Base-by-base conservation (phyloP, 2,888 invertebrate genomes). In the Bellardia bayeri region DNA sequence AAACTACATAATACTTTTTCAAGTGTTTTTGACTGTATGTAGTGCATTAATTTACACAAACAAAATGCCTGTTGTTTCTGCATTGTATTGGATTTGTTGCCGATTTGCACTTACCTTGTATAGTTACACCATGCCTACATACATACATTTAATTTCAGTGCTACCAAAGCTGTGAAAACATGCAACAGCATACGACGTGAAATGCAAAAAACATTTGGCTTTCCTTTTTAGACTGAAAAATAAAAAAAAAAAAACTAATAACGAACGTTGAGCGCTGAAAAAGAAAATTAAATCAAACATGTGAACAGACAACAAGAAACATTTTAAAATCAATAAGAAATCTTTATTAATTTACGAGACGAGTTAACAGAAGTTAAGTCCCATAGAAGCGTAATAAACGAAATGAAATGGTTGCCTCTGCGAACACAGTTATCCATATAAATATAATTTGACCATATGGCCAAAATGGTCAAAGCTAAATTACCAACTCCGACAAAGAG, bases 241-340 rank as follows among this genome's bases (percentile, higher is more conserved):
- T 51, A 16, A 64, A 30, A 45, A 58, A 51, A 16, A 64, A 30
- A 45, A 58, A 51, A 3, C 33, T 3, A 61, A 58, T 75, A 75
- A 81, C 58, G 54, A 72, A 82, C 54, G 51, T 51, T 37, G 64
- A 61, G 23, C 79, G 30, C 75, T 79, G 23, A 23, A 82, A 81
- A 82, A 82, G 69, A 82, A 75, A 78, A 79, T 82, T 75, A 79
- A 74, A 87, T 82, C 74, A 63, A 74, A 64, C 84, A 82, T 85
- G 51, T 79, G 87, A 85, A 85, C 75, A 71, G 85, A 85, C 85
- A 87, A 85, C 82, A 82, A 75, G 71, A 87, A 85, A 85, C 87
- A 85, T 85, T 87, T 87, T 87, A 85, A 87, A 87, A 87, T 85
- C 87, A 87, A 85, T 87, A 85, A 87, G 82, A 82, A 82, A 87